phyloP scores from a whole-genome alignment of 1,140 invertebrate genomes.

The Batillaria attramentaria region DNA sequence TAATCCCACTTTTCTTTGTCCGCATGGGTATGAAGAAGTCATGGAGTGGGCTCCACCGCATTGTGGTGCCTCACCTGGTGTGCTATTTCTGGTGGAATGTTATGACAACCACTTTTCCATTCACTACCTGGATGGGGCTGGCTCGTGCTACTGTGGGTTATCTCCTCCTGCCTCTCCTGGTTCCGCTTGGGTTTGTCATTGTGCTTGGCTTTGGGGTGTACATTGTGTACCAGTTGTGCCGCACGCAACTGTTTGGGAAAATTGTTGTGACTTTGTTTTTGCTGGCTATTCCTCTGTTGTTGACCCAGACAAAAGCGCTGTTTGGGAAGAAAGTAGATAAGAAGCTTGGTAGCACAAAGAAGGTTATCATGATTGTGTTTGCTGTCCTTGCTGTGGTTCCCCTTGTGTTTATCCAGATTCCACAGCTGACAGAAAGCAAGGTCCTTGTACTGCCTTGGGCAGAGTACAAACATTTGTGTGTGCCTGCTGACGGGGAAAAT shows the following conservation, averaged over 20 bases:
- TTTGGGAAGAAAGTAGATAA: slow-evolving; percentile 57
- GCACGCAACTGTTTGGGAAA: slow-evolving; percentile 61
- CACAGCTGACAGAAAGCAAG: slow-evolving; percentile 39
- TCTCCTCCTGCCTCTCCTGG: slow-evolving; percentile 57
- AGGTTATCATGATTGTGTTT: slow-evolving; percentile 60
- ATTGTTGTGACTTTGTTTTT: slow-evolving; percentile 57
- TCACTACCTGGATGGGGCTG: slow-evolving; percentile 84
- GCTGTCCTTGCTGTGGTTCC: slow-evolving; percentile 58
- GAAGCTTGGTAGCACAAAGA: slow-evolving; percentile 51
- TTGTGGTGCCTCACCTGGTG: slow-evolving; percentile 86
- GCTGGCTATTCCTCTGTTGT: slow-evolving; percentile 51
- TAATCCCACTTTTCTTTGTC: slow-evolving; percentile 82
- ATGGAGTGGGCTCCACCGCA: slow-evolving; percentile 85
- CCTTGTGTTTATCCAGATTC: slow-evolving; percentile 57
- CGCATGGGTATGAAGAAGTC: slow-evolving; percentile 81
- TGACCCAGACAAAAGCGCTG: slow-evolving; percentile 60
- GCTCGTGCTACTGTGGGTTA: slow-evolving; percentile 81
- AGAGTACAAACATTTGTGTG: slow-evolving; percentile 52
- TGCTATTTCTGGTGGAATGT: slow-evolving; percentile 90
- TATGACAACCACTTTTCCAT: slow-evolving; percentile 56
- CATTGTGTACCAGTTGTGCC: slow-evolving; percentile 47
- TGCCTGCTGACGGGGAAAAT: slow-evolving; percentile 28
- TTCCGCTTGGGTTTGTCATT: slow-evolving; percentile 53
- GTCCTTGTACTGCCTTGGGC: slow-evolving; percentile 46
- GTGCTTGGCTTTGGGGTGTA: slow-evolving; percentile 45